A percentile compares a stretch with the other conserved stretches of the same genome.
Conservation (phyloP, 2,797 vertebrate genomes). For the Lepus townsendii region DNA sequence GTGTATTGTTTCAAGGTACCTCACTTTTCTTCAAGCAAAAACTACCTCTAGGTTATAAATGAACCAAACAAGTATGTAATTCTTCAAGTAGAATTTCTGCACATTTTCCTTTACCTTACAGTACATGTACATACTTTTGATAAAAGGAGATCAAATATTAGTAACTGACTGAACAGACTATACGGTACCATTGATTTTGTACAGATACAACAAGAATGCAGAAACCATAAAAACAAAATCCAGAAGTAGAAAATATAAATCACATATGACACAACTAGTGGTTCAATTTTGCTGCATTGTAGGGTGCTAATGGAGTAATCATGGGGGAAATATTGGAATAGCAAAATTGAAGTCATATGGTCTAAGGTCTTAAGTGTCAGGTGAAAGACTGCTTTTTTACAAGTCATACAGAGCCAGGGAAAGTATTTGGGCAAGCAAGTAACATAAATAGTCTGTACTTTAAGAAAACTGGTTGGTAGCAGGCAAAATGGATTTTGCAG, state of each 20-base stretch:
- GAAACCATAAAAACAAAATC: background rate
- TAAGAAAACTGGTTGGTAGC: constrained; percentile 18
- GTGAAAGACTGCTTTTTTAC: constrained; percentile 9
- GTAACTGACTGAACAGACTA: background rate
- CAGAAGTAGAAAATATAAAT: constrained; percentile 10
- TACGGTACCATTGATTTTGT: background rate
- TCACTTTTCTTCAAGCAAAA: constrained; percentile 42
- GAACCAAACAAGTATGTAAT: background rate
- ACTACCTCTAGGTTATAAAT: constrained; percentile 6
- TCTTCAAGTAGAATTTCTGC: constrained; percentile 36
- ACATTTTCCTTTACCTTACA: constrained; percentile 49
- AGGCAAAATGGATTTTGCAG: background rate
- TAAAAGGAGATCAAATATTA: constrained; percentile 2
- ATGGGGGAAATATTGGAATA: background rate
- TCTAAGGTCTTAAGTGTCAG: background rate
- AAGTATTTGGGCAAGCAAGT: background rate
- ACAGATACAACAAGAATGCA: background rate
- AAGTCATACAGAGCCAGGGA: background rate
- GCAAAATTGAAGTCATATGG: background rate
- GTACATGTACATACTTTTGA: constrained; percentile 8
- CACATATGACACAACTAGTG: background rate
- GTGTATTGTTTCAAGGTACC: constrained; percentile 47
- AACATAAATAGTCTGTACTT: background rate
- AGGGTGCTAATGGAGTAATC: background rate
- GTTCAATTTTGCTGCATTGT: background rate